Base-by-base conservation (phyloP, 2,888 invertebrate genomes). In the Microchrysa polita region DNA sequence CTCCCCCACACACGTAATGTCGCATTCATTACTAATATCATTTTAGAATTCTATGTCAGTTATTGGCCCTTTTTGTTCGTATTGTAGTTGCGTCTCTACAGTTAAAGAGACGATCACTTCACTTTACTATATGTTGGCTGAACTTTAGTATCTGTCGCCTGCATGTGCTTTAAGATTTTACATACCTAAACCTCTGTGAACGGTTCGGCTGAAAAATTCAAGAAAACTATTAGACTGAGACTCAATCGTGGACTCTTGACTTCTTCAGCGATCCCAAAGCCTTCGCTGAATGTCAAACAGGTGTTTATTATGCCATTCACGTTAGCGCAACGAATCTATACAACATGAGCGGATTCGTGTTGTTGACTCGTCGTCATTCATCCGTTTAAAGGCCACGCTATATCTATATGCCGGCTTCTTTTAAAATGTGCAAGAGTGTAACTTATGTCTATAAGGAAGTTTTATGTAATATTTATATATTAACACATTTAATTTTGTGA, bases 301-400 rank as follows among this genome's bases (percentile, higher is more conserved):
- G 80, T 81, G 81, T 79, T 83, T 82, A 81, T 82, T 83, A 83
- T 83, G 83, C 83, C 82, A 82, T 80, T 75, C 79, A 77, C 82
- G 81, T 82, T 67, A 34, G 27, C 16, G 34, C 57, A 20, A 18
- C 27, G 23, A 52, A 52, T 52, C n/a, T n/a, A n/a, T n/a, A 53
- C 23, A 22, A 61, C 60, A 72, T 61, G 61, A 61, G 52, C 12
- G 40, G 27, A 18, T 34, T 72, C 12, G 60, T 44, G 16, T 60
- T 61, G 53, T 60, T 72, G 34, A 61, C 40, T 67, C 61, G 16
- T 61, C 20, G n/a, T n/a, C n/a, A n/a, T n/a, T n/a, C 44, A 14
- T 48, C 14, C 27, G 27, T 34, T 34, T 34, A 34, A 34, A 34
- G 27, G 27, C 27, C 27, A 34, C 7, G 7, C 27, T 34, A 34